phyloP scores from a whole-genome alignment of 1,140 invertebrate species.

The Bombus consobrinus region DNA sequence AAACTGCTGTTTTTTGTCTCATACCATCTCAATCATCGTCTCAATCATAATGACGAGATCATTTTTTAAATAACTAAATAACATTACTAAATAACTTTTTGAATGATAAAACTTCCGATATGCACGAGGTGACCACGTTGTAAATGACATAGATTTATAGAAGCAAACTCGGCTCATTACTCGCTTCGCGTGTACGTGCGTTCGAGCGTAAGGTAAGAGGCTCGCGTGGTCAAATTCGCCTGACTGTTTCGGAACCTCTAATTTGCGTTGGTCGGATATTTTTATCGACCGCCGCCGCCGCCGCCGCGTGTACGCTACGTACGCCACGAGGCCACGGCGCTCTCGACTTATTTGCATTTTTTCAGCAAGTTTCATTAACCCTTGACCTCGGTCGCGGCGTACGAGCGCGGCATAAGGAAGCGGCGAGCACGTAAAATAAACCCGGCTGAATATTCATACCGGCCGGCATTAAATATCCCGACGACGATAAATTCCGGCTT shows the following conservation, averaged over 20 bases:
- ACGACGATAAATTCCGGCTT: conserved; percentile 70
- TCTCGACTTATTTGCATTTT: conserved; percentile 72
- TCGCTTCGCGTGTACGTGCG: no score
- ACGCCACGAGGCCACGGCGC: conserved; percentile 17
- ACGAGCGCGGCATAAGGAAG: conserved; percentile 65
- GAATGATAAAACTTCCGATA: no score
- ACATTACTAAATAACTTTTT: no score
- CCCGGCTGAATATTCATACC: conserved; percentile 73
- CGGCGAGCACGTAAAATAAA: conserved; percentile 72
- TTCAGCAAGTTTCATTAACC: conserved; percentile 76
- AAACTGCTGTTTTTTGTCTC: no score
- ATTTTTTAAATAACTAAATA: no score
- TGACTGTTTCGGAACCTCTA: conserved; percentile 46
- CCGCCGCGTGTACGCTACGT: neutral
- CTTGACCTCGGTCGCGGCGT: conserved; percentile 58
- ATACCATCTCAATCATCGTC: no score
- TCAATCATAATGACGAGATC: no score
- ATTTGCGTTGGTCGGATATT: conserved; percentile 60
- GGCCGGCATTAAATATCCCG: conserved; percentile 66
- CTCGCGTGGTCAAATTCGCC: conserved; percentile 40
- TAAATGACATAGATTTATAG: no score
- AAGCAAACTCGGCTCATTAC: no score
- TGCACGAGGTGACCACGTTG: no score
- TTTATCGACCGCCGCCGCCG: conserved; percentile 53
- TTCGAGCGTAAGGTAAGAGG: no score